Conservation (phyloP, 1,140 invertebrate species). For the Conus ventricosus region DNA sequence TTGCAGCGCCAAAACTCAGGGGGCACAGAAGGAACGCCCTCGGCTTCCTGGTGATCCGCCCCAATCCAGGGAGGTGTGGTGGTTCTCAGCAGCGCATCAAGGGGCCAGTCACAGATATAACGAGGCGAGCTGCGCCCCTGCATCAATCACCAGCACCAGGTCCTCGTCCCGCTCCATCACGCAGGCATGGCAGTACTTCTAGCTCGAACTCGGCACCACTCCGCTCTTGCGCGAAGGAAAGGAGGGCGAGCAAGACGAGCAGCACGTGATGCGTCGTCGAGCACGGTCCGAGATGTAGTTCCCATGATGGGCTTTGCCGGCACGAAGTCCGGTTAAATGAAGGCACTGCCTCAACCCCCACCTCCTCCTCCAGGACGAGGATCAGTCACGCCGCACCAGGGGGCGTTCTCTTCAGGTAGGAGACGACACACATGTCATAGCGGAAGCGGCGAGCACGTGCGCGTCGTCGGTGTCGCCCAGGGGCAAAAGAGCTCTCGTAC, state of each 20-base stretch:
- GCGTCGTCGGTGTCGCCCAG: neutral
- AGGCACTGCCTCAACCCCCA: slow-evolving; percentile 49
- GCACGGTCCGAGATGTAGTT: slow-evolving; percentile 53
- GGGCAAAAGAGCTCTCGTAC: slow-evolving; percentile 16
- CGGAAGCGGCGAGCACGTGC: neutral
- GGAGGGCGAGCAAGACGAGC: slow-evolving; percentile 52
- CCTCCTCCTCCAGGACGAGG: slow-evolving; percentile 39
- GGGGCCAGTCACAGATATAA: slow-evolving; percentile 33
- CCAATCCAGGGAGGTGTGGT: slow-evolving; percentile 40
- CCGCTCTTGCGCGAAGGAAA: slow-evolving; percentile 52
- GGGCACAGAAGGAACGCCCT: slow-evolving; percentile 23
- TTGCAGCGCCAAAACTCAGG: slow-evolving; percentile 4
- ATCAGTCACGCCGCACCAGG: slow-evolving; percentile 42
- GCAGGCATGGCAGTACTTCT: slow-evolving; percentile 63
- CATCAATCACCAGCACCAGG: slow-evolving; percentile 40
- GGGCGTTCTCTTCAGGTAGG: slow-evolving; percentile 39
- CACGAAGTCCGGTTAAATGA: slow-evolving; percentile 57
- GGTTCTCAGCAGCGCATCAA: slow-evolving; percentile 34
- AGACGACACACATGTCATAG: slow-evolving; percentile 51
- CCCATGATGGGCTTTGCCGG: slow-evolving; percentile 47
- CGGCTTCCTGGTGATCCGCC: slow-evolving; percentile 4
- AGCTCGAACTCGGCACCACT: slow-evolving; percentile 70
- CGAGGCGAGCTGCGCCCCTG: slow-evolving; percentile 33
- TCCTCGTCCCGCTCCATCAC: slow-evolving; percentile 21
- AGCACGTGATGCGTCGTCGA: slow-evolving; percentile 45